Evolutionary conservation across 2,113 vertebrate species (phyloP), one percentile per base, ranked within the genome.

Genomic region (Paradisaea rubra): DNA sequence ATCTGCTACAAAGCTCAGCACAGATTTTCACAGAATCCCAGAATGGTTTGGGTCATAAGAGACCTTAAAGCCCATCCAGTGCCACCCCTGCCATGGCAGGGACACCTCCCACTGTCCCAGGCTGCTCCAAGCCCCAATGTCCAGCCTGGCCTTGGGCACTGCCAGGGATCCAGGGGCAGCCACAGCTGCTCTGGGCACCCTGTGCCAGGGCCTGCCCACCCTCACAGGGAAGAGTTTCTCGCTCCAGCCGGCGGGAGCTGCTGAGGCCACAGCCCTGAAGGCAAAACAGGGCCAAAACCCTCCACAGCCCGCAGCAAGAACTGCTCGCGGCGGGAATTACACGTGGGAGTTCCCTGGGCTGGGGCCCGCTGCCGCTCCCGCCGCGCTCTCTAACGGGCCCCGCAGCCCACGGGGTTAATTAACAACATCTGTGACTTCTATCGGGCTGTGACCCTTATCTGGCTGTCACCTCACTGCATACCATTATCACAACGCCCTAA

Each of bases 401-500:
- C 8, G 41, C 37, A 25, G 37, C 37, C 10, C 39, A 1, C 0
- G 13, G 25, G 21, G 21, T 20, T 16, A 8, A 45, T 25, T 31
- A 47, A 33, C 3, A 20, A 47, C 22, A 35, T 3, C 17, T 3
- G 17, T 3, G 10, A 5, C 22, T 57, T 33, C 8, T 33, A 17
- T 17, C 6, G 6, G 4, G 7, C 7, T 24, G 6, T 1, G 12
- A 8, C 12, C 24, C 11, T 11, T 35, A 12, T 11, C 31, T 35
- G 27, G 23, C 4, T 20, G 8, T 10, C 4, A 7, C 35, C 35
- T 7, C 7, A 5, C 0, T 7, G 24, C 2, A 2, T 5, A 27
- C 2, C 14, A 9, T 30, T 9, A 11, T 2, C 50, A 6, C 1
- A 15, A 19, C 1, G 15, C 4, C 27, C 30, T 2, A 4, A 2